These are phyloP conservation scores for Plagodis dolabraria DNA, from an alignment of 2,888 invertebrate genomes.

Conservation along the genomic window DNA sequence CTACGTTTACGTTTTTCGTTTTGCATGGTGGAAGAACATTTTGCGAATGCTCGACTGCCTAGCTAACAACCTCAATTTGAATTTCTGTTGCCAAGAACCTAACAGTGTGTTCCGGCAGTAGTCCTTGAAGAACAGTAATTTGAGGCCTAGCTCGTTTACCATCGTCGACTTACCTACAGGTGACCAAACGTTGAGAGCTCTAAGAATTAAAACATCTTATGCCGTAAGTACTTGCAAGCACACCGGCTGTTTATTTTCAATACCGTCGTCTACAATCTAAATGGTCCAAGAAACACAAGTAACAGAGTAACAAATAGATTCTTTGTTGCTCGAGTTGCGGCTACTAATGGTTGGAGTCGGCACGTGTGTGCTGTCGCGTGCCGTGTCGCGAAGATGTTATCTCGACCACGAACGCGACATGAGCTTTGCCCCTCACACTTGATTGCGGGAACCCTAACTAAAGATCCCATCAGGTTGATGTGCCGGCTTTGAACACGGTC, in stretches of 20 bases:
- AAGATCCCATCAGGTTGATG: slow-evolving; percentile 76
- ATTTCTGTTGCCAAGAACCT: too few species aligned
- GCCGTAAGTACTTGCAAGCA: slow-evolving; percentile 28
- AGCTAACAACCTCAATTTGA: too few species aligned
- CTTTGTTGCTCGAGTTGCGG: slow-evolving; percentile 41
- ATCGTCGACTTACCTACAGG: slow-evolving; percentile 3
- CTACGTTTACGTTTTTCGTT: too few species aligned
- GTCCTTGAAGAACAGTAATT: too few species aligned
- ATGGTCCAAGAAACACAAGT: slow-evolving; percentile 46
- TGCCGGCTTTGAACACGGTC: slow-evolving; percentile 49
- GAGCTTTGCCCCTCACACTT: slow-evolving; percentile 81
- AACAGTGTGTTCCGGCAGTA: too few species aligned
- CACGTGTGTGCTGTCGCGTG: slow-evolving; percentile 76
- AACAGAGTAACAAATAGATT: slow-evolving; percentile 50
- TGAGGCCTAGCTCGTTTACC: not conserved
- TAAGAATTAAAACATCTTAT: slow-evolving; percentile 10
- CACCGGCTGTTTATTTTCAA: slow-evolving; percentile 42
- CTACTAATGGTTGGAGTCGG: slow-evolving; percentile 58
- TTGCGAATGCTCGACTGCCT: too few species aligned
- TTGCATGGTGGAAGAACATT: too few species aligned
- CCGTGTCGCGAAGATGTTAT: slow-evolving; percentile 72
- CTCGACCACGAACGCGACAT: slow-evolving; percentile 75
- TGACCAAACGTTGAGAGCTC: not conserved
- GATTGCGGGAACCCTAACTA: slow-evolving; percentile 66
- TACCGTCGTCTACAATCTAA: slow-evolving; percentile 45